phyloP scores from a whole-genome alignment of 1,140 invertebrate genomes.

The Brachionus manjavacas region DNA sequence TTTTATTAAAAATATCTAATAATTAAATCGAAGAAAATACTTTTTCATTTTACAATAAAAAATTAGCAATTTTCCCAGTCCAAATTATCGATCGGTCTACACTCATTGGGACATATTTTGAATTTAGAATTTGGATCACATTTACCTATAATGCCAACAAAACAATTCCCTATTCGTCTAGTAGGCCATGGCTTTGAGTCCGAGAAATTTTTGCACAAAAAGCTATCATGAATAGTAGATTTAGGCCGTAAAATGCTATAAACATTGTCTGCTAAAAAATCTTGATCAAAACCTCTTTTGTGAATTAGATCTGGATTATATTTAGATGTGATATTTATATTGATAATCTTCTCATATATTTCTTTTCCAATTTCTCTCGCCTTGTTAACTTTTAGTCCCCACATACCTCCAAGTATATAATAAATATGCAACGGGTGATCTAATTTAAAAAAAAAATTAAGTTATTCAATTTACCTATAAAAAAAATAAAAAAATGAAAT shows the following conservation, averaged over 20 bases:
- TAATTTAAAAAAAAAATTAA: not conserved
- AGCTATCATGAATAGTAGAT: conserved; percentile 14
- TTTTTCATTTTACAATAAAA: not conserved
- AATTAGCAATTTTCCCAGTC: not conserved
- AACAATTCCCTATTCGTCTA: not conserved
- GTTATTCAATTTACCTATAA: too few relatives aligned
- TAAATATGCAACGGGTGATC: conserved; percentile 17
- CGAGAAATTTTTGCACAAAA: not conserved
- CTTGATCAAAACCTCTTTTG: conserved; percentile 5
- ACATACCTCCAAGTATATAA: conserved; percentile 25
- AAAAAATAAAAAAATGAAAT: too few relatives aligned
- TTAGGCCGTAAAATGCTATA: not conserved
- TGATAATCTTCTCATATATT: not conserved
- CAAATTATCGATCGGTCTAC: not conserved
- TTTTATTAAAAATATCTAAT: not conserved
- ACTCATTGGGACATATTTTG: not conserved
- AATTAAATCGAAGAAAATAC: not conserved
- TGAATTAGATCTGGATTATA: not conserved
- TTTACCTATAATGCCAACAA: not conserved
- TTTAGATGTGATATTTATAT: not conserved
- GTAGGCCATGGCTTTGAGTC: conserved; percentile 16
- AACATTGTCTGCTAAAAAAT: conserved; percentile 25
- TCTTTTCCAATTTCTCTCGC: not conserved
- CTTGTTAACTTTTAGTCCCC: conserved; percentile 4
- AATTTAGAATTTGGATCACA: not conserved